Percentiles rank a stretch among this genome's conserved stretches.
Conservation (phyloP, 1,140 invertebrate species). For the Gerris buenoi region DNA sequence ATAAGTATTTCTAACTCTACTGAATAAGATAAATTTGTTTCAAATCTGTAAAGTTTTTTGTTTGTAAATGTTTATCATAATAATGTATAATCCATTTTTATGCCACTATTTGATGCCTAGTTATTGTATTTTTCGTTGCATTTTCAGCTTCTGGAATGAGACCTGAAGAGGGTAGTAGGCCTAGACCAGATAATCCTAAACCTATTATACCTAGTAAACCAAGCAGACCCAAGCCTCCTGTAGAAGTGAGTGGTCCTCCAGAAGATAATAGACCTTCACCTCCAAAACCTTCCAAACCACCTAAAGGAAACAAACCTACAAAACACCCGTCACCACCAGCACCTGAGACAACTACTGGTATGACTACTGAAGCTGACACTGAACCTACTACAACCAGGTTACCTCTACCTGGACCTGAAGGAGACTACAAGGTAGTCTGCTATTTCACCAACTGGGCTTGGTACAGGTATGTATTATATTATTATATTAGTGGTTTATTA, state of each 20-base stretch:
- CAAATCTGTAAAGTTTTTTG: no score
- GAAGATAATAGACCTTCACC: no score
- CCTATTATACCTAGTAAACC: constrained; percentile 8
- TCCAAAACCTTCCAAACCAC: neutral
- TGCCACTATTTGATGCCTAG: no score
- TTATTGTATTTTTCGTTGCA: neutral
- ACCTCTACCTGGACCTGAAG: constrained; percentile 12
- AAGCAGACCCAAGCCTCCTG: neutral
- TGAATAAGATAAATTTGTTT: no score
- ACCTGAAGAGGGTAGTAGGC: constrained; percentile 1
- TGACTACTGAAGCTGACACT: neutral
- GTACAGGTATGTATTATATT: constrained; percentile 35
- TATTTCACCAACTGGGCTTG: constrained; percentile 57
- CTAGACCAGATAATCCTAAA: constrained; percentile 14
- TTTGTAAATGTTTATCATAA: no score
- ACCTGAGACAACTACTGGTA: neutral
- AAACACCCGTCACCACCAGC: neutral
- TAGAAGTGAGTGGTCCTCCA: neutral
- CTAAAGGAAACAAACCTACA: neutral
- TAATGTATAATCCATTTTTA: no score
- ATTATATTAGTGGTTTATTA: neutral
- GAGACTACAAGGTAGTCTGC: constrained; percentile 44
- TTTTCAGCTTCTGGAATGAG: neutral
- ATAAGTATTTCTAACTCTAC: no score
- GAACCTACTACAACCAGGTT: constrained; percentile 3